These are phyloP conservation scores for Tenthredo livida DNA, from an alignment of 2,888 invertebrate species.

Conservation along the genomic window DNA sequence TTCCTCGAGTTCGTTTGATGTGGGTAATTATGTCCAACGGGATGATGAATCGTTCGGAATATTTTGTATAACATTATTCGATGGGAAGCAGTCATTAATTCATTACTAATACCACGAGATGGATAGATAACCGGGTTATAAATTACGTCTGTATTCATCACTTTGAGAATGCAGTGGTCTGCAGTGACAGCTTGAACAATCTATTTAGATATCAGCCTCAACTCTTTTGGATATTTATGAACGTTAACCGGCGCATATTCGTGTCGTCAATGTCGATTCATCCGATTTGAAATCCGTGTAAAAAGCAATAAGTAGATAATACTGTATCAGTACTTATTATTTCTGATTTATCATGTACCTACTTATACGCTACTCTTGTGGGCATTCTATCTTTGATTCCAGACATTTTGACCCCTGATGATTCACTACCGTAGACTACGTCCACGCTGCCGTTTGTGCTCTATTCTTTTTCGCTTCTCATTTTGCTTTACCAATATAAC, in stretches of 20 bases:
- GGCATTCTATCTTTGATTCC: background rate
- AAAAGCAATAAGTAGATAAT: conserved; percentile 22
- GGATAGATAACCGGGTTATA: conserved; percentile 64
- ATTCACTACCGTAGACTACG: conserved; percentile 30
- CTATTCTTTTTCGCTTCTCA: background rate
- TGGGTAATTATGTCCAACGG: conserved; percentile 67
- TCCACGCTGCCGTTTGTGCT: background rate
- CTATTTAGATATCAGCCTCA: conserved; percentile 49
- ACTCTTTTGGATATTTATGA: conserved; percentile 49
- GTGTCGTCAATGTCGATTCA: conserved; percentile 32
- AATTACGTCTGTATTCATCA: conserved; percentile 70
- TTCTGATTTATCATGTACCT: conserved; percentile 50
- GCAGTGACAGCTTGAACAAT: conserved; percentile 50
- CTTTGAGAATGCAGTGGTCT: conserved; percentile 60
- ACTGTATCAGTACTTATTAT: conserved; percentile 42
- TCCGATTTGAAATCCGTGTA: conserved; percentile 23
- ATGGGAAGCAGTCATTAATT: conserved; percentile 65
- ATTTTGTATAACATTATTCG: conserved; percentile 68
- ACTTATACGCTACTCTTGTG: conserved; percentile 18
- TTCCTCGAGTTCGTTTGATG: conserved; percentile 48
- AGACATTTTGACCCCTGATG: conserved; percentile 32
- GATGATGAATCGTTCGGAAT: conserved; percentile 71
- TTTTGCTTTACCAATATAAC: background rate
- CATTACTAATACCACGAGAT: conserved; percentile 65
- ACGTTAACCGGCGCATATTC: background rate